phyloP scores from a whole-genome alignment of 2,113 vertebrate species.

The Cavia porcellus region DNA sequence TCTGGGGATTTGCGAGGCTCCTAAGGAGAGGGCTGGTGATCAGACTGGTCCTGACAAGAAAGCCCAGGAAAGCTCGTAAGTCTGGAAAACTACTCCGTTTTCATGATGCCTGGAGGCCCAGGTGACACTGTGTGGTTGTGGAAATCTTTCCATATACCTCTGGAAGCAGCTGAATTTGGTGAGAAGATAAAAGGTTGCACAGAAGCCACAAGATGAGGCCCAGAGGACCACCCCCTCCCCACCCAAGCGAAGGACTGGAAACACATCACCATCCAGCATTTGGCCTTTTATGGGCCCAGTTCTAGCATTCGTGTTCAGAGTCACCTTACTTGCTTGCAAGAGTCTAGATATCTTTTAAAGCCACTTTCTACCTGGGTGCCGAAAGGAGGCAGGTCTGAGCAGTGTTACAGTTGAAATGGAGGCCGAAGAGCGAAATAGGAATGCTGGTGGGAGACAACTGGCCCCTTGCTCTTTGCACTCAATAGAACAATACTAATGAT shows the following conservation, averaged over 20 bases:
- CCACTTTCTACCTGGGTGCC: accelerated
- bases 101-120: neutral
- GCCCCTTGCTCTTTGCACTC: neutral
- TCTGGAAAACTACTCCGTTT: neutral
- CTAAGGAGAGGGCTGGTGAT: neutral
- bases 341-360: neutral
- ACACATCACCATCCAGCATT: neutral
- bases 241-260: neutral
- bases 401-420: accelerated
- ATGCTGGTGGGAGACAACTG: accelerated
- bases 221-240: too few species aligned
- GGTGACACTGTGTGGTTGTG: neutral
- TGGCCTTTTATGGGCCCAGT: neutral
- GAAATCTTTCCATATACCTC: too few species aligned
- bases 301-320: neutral
- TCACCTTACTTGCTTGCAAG: neutral
- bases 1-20: neutral
- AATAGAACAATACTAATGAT: neutral
- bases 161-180: neutral
- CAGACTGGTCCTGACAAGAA: neutral
- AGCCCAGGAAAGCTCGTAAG: neutral
- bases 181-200: neutral
- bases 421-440: accelerated
- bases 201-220: neutral
- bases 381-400: neutral